phyloP scores from a whole-genome alignment of 2,797 vertebrate species.

The Sebastiscus albofasciatus region DNA sequence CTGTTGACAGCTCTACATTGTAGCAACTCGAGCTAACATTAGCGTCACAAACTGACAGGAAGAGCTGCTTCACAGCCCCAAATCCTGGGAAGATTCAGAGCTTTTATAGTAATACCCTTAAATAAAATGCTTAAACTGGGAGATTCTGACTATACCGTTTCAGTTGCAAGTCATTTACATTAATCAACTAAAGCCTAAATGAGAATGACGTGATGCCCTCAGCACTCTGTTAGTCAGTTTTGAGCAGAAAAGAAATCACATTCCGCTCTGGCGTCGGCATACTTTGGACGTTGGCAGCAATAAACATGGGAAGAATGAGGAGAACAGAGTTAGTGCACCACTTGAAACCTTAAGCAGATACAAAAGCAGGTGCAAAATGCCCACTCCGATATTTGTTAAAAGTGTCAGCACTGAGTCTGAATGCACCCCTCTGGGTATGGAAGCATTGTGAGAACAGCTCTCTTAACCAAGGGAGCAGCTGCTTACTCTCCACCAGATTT shows the following conservation, averaged over 20 bases:
- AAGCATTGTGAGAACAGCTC: conserved; percentile 1
- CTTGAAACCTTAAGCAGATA: conserved; percentile 1
- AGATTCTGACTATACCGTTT: background rate
- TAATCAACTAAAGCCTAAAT: background rate
- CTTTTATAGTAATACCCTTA: background rate
- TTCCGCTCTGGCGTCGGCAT: background rate
- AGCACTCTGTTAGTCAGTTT: background rate
- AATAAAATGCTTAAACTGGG: background rate
- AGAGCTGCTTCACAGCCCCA: background rate
- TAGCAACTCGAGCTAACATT: background rate
- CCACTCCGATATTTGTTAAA: background rate
- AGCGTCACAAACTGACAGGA: background rate
- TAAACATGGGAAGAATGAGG: background rate
- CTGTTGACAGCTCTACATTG: background rate
- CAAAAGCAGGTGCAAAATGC: conserved; percentile 13
- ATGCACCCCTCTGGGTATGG: conserved; percentile 2
- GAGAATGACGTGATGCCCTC: background rate
- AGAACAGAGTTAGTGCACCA: background rate
- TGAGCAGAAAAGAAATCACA: background rate
- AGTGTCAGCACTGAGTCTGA: background rate
- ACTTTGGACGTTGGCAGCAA: background rate
- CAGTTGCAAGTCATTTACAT: background rate
- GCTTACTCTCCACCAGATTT: background rate
- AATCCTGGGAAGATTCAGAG: background rate
- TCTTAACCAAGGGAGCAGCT: conserved; percentile 1